Base-by-base conservation (phyloP, 2,888 invertebrate species). In the Zygothrica quintamaculata region DNA sequence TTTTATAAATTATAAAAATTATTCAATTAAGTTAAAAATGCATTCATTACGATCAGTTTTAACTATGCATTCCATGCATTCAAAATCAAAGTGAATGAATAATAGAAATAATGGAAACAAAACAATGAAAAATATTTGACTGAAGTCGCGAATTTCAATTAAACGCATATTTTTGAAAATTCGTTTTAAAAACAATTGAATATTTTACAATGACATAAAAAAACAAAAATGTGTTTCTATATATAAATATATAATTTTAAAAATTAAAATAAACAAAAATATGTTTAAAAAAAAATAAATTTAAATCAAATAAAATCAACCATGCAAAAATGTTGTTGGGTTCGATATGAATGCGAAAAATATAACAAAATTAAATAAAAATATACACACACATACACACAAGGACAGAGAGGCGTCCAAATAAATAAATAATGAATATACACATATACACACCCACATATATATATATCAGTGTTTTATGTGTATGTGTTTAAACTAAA, bases 151-250 rank as follows among this genome's bases (percentile, higher is more conserved):
- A 37, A 62, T 64, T 65, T 42, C 65, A 81, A 76, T 76, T 56
- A 78, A 75, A 74, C 44, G 61, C 36, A 66, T 48, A 66, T 76
- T 64, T 55, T 56, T 13, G 52, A 46, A 50, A 43, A 60, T 53
- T 73, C 62, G 40, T 59, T 57, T 16, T 51, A 53, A 73, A 55
- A 70, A 58, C 51, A 66, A 37, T 58, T 22, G 33, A 56, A 40
- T 22, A 18, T n/a, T 25, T 26, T 29, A 29, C 33, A n/a, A 15
- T 12, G 26, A 25, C 9, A 46, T 22, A 1, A 13, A 33, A 13
- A 31, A 11, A 7, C 12, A 34, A 33, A 13, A 16, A 33, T n/a
- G n/a, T n/a, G n/a, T n/a, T n/a, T n/a, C n/a, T n/a, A n/a, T n/a
- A n/a, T n/a, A n/a, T n/a, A n/a, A n/a, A n/a, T n/a, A n/a, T n/a